Evolutionary conservation across 2,113 vertebrate species (phyloP).

Genomic region (Suricata suricatta): DNA sequence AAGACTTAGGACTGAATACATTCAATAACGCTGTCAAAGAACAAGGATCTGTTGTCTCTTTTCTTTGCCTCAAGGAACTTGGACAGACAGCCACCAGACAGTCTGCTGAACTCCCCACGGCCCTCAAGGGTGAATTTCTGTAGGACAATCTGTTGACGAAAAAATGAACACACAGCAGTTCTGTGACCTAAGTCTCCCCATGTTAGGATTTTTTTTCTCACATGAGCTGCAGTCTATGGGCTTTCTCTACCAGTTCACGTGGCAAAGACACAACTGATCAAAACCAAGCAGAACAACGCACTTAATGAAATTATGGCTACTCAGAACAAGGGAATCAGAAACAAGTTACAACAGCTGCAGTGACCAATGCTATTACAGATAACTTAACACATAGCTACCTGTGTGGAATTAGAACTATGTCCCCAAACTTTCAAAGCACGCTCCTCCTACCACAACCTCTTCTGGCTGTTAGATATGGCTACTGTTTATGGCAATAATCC

Average conservation of each 20-base stretch:
- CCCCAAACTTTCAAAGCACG: neutral
- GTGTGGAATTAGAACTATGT: neutral
- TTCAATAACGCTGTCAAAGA: conserved; percentile 65
- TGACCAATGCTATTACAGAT: neutral
- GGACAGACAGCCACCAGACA: conserved; percentile 74
- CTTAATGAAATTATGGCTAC: conserved; percentile 9
- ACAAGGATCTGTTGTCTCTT: conserved; percentile 52
- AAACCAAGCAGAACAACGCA: neutral
- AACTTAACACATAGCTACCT: neutral
- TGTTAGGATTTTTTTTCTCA: neutral
- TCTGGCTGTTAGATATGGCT: neutral
- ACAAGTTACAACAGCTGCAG: neutral
- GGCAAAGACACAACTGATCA: neutral
- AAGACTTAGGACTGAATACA: conserved; percentile 49
- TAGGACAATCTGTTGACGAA: conserved; percentile 45
- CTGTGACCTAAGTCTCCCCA: conserved; percentile 44
- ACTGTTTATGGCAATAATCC: neutral
- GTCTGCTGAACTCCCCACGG: conserved; percentile 42
- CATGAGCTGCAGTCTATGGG: neutral
- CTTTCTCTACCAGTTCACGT: neutral
- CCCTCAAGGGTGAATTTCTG: neutral
- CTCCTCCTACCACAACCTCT: neutral
- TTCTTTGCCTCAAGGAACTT: conserved; percentile 54
- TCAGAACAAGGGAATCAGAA: neutral
- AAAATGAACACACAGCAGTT: conserved; percentile 39